These are phyloP conservation scores for Drosophila bocqueti DNA, from an alignment of 1,140 invertebrate genomes.

Conservation along the genomic window DNA sequence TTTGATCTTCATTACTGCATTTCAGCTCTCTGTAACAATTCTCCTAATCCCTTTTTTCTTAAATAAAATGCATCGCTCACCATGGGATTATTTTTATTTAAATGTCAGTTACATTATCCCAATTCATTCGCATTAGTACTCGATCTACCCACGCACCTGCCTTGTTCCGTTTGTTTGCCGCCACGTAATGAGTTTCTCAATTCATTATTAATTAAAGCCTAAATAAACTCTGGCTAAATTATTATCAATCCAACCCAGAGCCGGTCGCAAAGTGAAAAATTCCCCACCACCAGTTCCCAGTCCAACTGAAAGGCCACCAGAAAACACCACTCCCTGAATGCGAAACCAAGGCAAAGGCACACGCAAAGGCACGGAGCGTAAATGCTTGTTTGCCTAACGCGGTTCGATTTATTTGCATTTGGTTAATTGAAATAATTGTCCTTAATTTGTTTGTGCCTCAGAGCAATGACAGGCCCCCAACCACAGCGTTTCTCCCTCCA, in stretches of 20 bases:
- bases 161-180: slow-evolving; percentile 63
- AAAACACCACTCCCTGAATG: slow-evolving; percentile 22
- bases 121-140: slow-evolving; percentile 9
- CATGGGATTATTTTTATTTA: neutral
- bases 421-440: slow-evolving; percentile 84
- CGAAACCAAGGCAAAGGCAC: slow-evolving; percentile 22
- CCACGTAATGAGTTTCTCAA: slow-evolving; percentile 79
- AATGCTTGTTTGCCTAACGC: slow-evolving; percentile 75
- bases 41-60: neutral
- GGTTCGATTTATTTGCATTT: slow-evolving; percentile 83
- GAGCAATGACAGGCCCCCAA: slow-evolving; percentile 46
- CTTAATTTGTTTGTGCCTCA: slow-evolving; percentile 81
- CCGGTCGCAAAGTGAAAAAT: slow-evolving; percentile 56
- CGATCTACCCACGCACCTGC: slow-evolving; percentile 18
- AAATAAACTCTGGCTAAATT: slow-evolving; percentile 77
- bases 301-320: slow-evolving; percentile 2
- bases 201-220: slow-evolving; percentile 84
- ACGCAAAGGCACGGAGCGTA: slow-evolving; percentile 39
- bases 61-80: neutral
- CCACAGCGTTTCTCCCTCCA: neutral
- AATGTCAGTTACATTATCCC: neutral
- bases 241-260: slow-evolving; percentile 75
- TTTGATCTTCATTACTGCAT: neutral
- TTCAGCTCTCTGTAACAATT: neutral
- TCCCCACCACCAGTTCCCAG: neutral